Conservation (phyloP, 2,797 vertebrate species). For the Mormyrops attenuatus region DNA sequence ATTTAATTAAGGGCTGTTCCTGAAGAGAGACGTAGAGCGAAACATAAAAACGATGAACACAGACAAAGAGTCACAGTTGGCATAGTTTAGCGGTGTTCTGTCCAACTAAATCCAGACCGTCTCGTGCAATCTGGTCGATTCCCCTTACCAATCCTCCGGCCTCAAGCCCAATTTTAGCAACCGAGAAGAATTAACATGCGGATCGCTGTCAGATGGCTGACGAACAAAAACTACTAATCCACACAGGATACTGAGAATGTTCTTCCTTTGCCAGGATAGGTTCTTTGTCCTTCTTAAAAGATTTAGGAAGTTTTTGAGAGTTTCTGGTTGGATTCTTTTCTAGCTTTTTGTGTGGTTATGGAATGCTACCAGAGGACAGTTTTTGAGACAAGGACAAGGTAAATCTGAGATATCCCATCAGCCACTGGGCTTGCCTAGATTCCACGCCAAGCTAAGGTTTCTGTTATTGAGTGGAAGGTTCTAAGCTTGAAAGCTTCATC, state of each 20-base stretch:
- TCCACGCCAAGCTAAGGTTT: not conserved
- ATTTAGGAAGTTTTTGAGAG: not conserved
- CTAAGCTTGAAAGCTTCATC: not conserved
- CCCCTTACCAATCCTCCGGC: not conserved
- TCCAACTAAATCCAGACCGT: not conserved
- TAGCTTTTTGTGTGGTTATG: not conserved
- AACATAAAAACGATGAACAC: not conserved
- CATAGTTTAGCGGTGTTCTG: not conserved
- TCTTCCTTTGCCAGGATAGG: not conserved
- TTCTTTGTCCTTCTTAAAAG: not conserved
- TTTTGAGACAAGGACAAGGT: not conserved
- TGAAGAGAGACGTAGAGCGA: not conserved
- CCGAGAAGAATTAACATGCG: not conserved
- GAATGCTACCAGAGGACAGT: not conserved
- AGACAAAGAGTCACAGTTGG: not conserved
- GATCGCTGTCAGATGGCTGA: slow-evolving; percentile 5
- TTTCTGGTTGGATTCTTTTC: not conserved
- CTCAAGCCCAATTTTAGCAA: not conserved
- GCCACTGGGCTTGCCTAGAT: not conserved
- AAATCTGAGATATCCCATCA: not conserved
- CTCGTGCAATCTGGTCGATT: not conserved
- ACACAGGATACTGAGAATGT: not conserved
- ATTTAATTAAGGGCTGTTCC: not conserved
- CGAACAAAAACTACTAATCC: slow-evolving; percentile 4
- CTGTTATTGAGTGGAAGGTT: not conserved